Conservation (phyloP, 2,113 vertebrate genomes). For the Vicugna pacos region DNA sequence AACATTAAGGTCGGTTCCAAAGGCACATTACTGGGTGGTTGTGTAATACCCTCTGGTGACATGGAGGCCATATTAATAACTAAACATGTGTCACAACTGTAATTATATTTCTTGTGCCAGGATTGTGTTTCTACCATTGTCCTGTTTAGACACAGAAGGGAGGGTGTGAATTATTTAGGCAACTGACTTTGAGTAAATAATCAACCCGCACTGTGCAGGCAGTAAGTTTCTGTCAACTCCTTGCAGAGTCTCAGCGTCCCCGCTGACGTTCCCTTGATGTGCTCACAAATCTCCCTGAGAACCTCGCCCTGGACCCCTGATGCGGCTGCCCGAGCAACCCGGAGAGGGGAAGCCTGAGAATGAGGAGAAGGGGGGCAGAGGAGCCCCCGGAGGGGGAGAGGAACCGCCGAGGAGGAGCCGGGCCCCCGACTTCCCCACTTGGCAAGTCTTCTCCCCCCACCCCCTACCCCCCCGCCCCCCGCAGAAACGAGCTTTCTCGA, state of each 20-base stretch:
- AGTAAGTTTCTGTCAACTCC: conserved; percentile 82
- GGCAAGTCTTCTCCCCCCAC: conserved; percentile 85
- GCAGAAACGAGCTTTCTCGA: background rate
- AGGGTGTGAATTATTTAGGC: conserved; percentile 83
- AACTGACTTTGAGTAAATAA: conserved; percentile 74
- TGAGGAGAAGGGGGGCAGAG: conserved; percentile 82
- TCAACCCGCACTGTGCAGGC: background rate
- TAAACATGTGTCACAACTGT: conserved; percentile 84
- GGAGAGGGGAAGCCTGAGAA: conserved; percentile 84
- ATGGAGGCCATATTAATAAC: conserved; percentile 72
- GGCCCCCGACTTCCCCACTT: conserved; percentile 84
- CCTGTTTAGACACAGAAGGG: conserved; percentile 58
- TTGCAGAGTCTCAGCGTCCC: conserved; percentile 80
- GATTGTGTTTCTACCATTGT: conserved; percentile 63
- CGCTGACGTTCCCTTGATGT: conserved; percentile 85
- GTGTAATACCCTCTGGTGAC: conserved; percentile 53
- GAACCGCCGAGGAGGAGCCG: conserved; percentile 79
- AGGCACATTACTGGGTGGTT: conserved; percentile 19
- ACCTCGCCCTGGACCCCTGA: conserved; percentile 77
- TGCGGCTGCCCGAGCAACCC: conserved; percentile 87
- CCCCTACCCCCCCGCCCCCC: background rate
- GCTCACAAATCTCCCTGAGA: conserved; percentile 67
- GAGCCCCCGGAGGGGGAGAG: conserved; percentile 81
- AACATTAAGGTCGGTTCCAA: conserved; percentile 53
- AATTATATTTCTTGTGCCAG: conserved; percentile 67